A percentile compares a stretch with the other conserved stretches of the same genome.
Evolutionary conservation across 2,113 vertebrate genomes (phyloP).

Genomic region (Astur gentilis): DNA sequence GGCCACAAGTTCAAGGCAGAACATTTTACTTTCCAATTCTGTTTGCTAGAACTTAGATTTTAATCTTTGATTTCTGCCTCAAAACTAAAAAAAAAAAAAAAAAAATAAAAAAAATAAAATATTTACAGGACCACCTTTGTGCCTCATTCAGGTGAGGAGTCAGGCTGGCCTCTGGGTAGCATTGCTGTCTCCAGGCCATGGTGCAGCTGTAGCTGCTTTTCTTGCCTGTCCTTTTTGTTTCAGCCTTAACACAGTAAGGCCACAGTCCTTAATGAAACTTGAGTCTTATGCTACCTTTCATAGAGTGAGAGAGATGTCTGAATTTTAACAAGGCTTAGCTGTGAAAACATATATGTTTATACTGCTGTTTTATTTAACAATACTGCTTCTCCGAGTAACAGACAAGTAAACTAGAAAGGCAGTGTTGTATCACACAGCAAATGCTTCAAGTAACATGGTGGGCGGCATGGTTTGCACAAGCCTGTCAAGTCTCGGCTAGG

Average conservation of each 20-base stretch:
- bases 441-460: accelerated
- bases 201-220: neutral
- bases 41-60: neutral
- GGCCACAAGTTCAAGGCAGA: neutral
- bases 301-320: neutral
- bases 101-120: accelerated
- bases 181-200: neutral
- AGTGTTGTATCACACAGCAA: neutral
- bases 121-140: neutral
- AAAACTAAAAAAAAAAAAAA: neutral
- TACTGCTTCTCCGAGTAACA: neutral
- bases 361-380: neutral
- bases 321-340: neutral
- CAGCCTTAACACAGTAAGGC: neutral
- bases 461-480: neutral
- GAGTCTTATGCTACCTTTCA: neutral
- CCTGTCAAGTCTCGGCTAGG: neutral
- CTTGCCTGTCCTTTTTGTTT: neutral
- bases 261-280: neutral
- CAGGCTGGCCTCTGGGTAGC: neutral
- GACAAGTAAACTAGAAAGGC: neutral
- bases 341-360: neutral
- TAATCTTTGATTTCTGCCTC: neutral
- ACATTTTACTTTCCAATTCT: neutral
- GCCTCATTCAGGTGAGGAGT: neutral